Evolutionary conservation across 2,888 invertebrate species (phyloP), one percentile per base, ranked within the genome.

Genomic region (Belgica antarctica): DNA sequence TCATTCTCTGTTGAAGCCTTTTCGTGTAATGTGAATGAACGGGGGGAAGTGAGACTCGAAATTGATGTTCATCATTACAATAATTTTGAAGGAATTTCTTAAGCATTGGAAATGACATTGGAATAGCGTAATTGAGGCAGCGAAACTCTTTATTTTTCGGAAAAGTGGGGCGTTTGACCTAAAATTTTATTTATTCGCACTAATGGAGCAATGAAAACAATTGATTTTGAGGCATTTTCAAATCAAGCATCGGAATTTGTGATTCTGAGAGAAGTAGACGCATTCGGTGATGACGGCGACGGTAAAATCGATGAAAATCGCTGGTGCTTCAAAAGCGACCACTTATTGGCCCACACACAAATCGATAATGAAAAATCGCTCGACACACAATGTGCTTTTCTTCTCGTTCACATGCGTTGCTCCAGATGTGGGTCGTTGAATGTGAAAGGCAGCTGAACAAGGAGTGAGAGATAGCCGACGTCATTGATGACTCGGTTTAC

Each of bases 281-380:
- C n/a, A n/a, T n/a, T n/a, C 41, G 41, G 15, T 10, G 41, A 41
- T 41, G 12, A 41, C n/a, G 41, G 41, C n/a, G 41, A 41, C 3
- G 41, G n/a, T n/a, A n/a, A 41, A 41, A 41, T 41, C 41, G 15
- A 41, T 41, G n/a, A 41, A 41, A 41, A 41, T 41, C 41, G 15
- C 41, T 41, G 41, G 15, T 41, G 41, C 41, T 41, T 41, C 41
- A 41, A 41, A 41, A 41, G 12, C n/a, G n/a, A 41, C 12, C 10
- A 5, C 41, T 41, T 10, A 41, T 41, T 41, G 41, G 41, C 41
- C 41, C 41, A n/a, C n/a, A n/a, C n/a, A n/a, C n/a, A 41, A 10
- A 41, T 41, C 41, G 41, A 41, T 41, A 2, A 5, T 4, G 8
- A 3, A 15, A 41, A 41, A 41, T 10, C 15, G 2, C 41, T 41